Base-by-base conservation (phyloP, 2,797 vertebrate species). In the Morus bassanus region DNA sequence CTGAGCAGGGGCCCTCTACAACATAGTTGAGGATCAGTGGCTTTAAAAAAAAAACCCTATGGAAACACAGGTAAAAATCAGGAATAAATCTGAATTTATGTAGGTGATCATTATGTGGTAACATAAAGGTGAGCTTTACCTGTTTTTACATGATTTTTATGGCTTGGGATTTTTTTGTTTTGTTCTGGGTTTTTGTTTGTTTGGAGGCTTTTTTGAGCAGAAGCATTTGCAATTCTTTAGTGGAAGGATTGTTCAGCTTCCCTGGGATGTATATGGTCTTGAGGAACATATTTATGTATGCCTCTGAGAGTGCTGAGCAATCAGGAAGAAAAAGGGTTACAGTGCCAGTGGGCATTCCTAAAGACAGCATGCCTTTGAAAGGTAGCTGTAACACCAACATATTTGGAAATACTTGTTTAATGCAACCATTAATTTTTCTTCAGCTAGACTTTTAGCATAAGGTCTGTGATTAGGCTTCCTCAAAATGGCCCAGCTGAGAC, bases 161-260 rank as follows among this genome's bases (percentile, higher is more conserved):
- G 48, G 33, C n/a, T 50, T 43, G 10, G 8, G 6, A 4, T 1
- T 54, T 18, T n/a, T 41, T 60, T 35, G 5, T 8, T 74, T 57
- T 70, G 10, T 14, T 78, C 68, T 27, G 12, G 9, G 0, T 33
- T 75, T 41, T 27, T 9, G 12, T 35, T 50, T 1, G 0, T 33
- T 78, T 51, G 61, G 12, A 12, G 22, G 12, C 2, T 63, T 91
- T 75, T 65, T 54, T 17, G 50, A 2, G 7, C 56, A n/a, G 69
- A 89, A 84, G 19, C 6, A n/a, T 67, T 84, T 85, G 39, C 30
- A 54, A 8, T 59, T 54, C 24, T 46, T 33, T 6, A 33, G 39
- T 21, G 43, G 43, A 53, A 80, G 69, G 67, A 61, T 17, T 59
- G 19, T 54, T 77, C 46, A 61, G 37, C 28, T 61, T 45, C 56